Percentiles rank a stretch among this genome's conserved stretches.
phyloP scores from a whole-genome alignment of 2,888 invertebrate genomes.

The Trissolcus brochymenae region DNA sequence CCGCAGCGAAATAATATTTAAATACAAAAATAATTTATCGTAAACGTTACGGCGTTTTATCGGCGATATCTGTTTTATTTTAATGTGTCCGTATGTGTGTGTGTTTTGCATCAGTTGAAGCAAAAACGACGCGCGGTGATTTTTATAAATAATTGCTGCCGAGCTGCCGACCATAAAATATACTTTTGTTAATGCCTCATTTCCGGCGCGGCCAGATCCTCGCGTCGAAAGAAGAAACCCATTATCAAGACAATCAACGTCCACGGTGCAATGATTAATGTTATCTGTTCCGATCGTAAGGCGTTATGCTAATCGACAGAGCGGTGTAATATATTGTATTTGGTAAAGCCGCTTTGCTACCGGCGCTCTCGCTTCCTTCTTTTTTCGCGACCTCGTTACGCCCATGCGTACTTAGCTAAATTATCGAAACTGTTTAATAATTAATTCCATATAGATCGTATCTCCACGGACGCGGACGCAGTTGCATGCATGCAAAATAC shows the following conservation, averaged over 20 bases:
- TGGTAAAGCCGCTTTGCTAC: slow-evolving; percentile 34
- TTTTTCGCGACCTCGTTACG: slow-evolving; percentile 53
- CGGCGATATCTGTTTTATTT: no score
- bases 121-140: slow-evolving; percentile 2
- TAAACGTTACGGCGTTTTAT: no score
- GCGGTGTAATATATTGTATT: slow-evolving; percentile 59
- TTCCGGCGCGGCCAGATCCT: slow-evolving; percentile 44
- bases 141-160: slow-evolving; percentile 34
- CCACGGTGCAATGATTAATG: slow-evolving; percentile 70
- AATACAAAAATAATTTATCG: no score
- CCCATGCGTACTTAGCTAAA: slow-evolving; percentile 44
- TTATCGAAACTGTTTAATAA: slow-evolving; percentile 56
- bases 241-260: slow-evolving; percentile 68
- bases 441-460: slow-evolving; percentile 52
- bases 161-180: slow-evolving; percentile 31
- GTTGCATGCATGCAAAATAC: slow-evolving; percentile 35
- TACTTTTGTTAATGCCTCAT: slow-evolving; percentile 51
- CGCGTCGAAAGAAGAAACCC: slow-evolving; percentile 53
- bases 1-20: background rate
- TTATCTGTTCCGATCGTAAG: slow-evolving; percentile 68
- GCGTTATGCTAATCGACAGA: slow-evolving; percentile 68
- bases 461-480: slow-evolving; percentile 22
- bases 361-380: slow-evolving; percentile 39
- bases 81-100: no score
- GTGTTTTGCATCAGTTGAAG: no score